Evolutionary conservation across 2,113 vertebrate species (phyloP).

Genomic region (Pygoscelis adeliae): DNA sequence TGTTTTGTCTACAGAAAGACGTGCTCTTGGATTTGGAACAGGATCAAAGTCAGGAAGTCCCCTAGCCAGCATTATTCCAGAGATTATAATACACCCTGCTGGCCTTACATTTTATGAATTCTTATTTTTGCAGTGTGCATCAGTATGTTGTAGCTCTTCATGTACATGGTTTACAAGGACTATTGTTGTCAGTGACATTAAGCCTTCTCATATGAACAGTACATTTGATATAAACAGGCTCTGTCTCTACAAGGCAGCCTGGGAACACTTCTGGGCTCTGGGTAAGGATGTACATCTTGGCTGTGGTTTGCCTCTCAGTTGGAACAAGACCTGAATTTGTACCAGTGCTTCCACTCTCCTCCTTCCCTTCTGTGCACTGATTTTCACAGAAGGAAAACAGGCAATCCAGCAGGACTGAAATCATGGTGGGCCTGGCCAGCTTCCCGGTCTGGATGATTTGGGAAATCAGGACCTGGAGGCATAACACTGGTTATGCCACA

Average conservation of each 20-base stretch:
- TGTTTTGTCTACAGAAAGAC: background rate
- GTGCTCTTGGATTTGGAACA: background rate
- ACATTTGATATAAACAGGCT: background rate
- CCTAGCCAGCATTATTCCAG: background rate
- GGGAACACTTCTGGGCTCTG: background rate
- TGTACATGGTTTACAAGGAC: background rate
- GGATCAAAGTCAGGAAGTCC: background rate
- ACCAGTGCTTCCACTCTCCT: background rate
- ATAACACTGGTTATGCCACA: background rate
- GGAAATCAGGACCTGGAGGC: background rate
- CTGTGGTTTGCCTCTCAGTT: background rate
- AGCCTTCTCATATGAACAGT: background rate
- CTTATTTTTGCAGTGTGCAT: background rate
- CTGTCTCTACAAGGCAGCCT: background rate
- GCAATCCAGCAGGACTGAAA: background rate
- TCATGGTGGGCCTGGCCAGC: background rate
- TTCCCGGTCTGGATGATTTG: background rate
- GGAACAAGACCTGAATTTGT: background rate
- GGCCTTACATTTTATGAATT: background rate
- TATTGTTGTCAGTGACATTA: background rate
- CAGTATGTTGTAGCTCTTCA: background rate
- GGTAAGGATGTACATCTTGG: background rate
- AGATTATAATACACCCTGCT: background rate
- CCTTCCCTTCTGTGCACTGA: background rate
- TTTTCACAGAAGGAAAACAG: background rate